A percentile compares a stretch with the other conserved stretches of the same genome.
phyloP scores from a whole-genome alignment of 2,797 vertebrate genomes.

The Notoglanidium macrostoma region DNA sequence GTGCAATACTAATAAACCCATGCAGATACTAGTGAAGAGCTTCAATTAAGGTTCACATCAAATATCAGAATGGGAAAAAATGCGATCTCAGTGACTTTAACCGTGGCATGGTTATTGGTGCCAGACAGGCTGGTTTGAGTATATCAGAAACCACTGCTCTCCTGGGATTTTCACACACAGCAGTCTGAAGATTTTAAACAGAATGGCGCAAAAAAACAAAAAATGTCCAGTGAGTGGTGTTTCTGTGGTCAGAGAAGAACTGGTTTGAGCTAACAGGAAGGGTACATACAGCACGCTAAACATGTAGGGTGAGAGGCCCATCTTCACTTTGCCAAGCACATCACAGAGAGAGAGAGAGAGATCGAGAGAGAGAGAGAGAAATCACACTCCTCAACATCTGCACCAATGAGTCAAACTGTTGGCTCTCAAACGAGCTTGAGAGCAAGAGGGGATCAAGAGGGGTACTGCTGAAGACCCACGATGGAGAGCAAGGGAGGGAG shows the following conservation, averaged over 20 bases:
- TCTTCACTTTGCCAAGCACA: conserved; percentile 60
- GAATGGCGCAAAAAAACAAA: not conserved
- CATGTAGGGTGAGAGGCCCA: conserved; percentile 63
- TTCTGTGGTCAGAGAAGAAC: not conserved
- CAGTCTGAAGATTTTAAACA: not conserved
- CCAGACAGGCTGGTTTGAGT: not conserved
- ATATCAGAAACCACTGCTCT: not conserved
- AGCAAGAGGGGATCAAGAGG: conserved; percentile 21
- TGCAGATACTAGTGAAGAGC: not conserved
- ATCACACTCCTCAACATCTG: conserved; percentile 52
- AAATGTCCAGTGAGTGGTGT: not conserved
- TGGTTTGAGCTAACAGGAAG: not conserved
- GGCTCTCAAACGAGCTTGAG: conserved; percentile 28
- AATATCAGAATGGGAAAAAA: not conserved
- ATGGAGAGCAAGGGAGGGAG: conserved; percentile 6
- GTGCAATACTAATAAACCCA: not conserved
- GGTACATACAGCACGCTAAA: conserved; percentile 69
- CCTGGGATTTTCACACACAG: not conserved
- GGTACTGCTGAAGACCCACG: conserved; percentile 12
- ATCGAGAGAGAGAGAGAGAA: not conserved
- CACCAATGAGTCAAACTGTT: conserved; percentile 47
- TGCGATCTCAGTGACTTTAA: not conserved
- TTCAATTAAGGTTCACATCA: not conserved
- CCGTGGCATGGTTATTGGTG: not conserved
- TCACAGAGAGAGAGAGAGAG: conserved; percentile 54